A percentile compares a stretch with the other conserved stretches of the same genome.
Conservation (phyloP, 2,797 vertebrate genomes). For the Acropternis orthonyx region DNA sequence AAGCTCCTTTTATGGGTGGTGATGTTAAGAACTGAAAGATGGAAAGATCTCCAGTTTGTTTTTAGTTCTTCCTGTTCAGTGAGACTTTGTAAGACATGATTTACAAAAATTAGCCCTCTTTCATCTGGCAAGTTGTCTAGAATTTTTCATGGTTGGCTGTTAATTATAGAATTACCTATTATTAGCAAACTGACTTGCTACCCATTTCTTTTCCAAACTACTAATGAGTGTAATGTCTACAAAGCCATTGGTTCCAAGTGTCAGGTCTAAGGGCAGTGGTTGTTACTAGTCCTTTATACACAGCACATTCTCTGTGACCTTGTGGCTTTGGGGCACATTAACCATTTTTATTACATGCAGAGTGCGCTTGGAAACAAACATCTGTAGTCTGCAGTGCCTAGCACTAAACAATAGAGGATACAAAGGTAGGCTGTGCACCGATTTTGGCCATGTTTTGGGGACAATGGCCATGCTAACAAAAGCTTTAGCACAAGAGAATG, state of each 20-base stretch:
- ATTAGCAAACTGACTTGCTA: background rate
- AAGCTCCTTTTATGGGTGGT: background rate
- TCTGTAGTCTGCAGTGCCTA: background rate
- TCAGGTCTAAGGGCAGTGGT: background rate
- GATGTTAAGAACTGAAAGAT: background rate
- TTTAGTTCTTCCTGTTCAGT: background rate
- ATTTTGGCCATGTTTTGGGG: background rate
- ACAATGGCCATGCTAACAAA: background rate
- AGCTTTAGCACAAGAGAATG: background rate
- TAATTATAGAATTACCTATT: background rate
- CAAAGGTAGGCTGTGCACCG: background rate
- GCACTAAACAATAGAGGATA: background rate
- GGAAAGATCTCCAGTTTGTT: background rate
- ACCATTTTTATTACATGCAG: background rate
- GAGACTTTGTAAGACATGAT: background rate
- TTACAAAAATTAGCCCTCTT: background rate
- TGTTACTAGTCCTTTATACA: background rate
- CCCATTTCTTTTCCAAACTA: background rate
- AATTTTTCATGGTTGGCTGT: background rate
- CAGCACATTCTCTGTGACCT: background rate
- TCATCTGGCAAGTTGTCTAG: background rate
- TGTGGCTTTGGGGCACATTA: background rate
- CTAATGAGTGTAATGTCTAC: background rate
- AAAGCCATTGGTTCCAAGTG: background rate
- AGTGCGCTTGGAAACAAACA: background rate